Evolutionary conservation across 2,113 vertebrate genomes (phyloP), one percentile per base, ranked within the genome.

Genomic region (Accipiter cooperii): DNA sequence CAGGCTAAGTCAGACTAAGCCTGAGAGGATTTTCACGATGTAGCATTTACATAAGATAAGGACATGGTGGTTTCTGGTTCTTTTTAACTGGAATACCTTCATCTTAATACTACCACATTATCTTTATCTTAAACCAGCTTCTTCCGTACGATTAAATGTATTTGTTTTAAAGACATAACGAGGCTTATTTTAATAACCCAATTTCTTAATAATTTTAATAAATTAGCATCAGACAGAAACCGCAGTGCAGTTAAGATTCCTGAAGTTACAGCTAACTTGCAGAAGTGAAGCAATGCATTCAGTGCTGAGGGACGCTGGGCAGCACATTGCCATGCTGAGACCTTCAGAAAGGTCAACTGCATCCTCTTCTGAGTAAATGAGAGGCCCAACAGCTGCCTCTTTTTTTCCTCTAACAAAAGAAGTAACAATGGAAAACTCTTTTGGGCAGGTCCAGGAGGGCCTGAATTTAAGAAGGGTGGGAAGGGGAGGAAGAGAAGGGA

Each of bases 11-110:
- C 88, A 94, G 52, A 79, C 52, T 97, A 92, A 97, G 81, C 89
- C 93, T 97, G 88, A 69, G 84, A 97, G 80, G 93, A 97, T 97
- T 98, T 97, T 94, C 96, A 91, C 93, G 82, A 87, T 93, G 58
- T 88, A 89, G 49, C 84, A 95, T 96, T 94, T 96, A 89, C 61
- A 77, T 80, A 78, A 97, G 93, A 97, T 91, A 97, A 96, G 93
- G 88, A 91, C 24, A 57, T 51, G 17, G 44, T 71, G 60, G 58
- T 88, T 96, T 97, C 96, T 96, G 66, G 60, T 91, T 86, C 93
- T 95, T 97, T 97, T 94, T 81, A 93, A 95, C 80, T 73, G 74
- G 93, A 97, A 95, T 89, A 90, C 75, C 58, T 97, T 96, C 90
- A 93, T 90, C 36, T 76, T 80, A 90, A 87, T 84, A 80, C 91